These are phyloP conservation scores for Drosophila ezoana DNA, from an alignment of 2,888 invertebrate genomes.

Conservation along the genomic window DNA sequence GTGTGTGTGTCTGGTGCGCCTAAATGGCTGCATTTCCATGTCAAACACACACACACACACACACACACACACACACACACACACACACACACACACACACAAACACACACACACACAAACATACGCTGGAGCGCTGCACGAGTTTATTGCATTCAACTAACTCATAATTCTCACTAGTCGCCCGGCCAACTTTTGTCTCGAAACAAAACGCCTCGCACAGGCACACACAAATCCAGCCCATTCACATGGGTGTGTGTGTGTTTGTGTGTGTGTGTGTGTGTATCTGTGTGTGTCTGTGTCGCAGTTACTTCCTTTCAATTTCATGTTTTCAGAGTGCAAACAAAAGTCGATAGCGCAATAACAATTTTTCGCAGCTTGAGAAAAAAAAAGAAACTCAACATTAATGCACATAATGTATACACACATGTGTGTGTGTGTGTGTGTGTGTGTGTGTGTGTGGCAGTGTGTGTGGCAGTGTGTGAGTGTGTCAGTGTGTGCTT, in stretches of 20 bases:
- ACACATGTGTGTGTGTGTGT: neutral
- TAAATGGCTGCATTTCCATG: slow-evolving; percentile 65
- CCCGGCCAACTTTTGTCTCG: slow-evolving; percentile 58
- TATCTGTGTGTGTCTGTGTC: slow-evolving; percentile 34
- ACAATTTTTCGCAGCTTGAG: slow-evolving; percentile 63
- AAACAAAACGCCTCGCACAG: slow-evolving; percentile 55
- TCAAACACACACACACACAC: slow-evolving; percentile 32
- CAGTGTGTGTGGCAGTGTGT: neutral
- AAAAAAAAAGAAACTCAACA: slow-evolving; percentile 32
- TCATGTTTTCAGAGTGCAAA: slow-evolving; percentile 65
- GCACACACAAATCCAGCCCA: slow-evolving; percentile 20
- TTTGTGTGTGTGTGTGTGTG: slow-evolving; percentile 3
- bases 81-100: slow-evolving; percentile 25
- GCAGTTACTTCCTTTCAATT: slow-evolving; percentile 67
- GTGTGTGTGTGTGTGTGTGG: too few relatives aligned
- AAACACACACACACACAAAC: slow-evolving; percentile 8
- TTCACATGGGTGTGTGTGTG: slow-evolving; percentile 8
- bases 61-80: slow-evolving; percentile 7
- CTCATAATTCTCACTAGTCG: slow-evolving; percentile 62
- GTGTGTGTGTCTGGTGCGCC: slow-evolving; percentile 42
- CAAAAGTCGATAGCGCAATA: slow-evolving; percentile 67
- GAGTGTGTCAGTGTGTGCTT: slow-evolving; percentile 4
- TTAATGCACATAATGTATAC: slow-evolving; percentile 31
- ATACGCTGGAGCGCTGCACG: slow-evolving; percentile 16
- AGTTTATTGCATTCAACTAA: slow-evolving; percentile 70